Percentiles rank a stretch among this genome's conserved stretches.
Evolutionary conservation across 35 echinoderm and acorn worm genomes (phyloP).

Genomic region (Apostichopus californicus): DNA sequence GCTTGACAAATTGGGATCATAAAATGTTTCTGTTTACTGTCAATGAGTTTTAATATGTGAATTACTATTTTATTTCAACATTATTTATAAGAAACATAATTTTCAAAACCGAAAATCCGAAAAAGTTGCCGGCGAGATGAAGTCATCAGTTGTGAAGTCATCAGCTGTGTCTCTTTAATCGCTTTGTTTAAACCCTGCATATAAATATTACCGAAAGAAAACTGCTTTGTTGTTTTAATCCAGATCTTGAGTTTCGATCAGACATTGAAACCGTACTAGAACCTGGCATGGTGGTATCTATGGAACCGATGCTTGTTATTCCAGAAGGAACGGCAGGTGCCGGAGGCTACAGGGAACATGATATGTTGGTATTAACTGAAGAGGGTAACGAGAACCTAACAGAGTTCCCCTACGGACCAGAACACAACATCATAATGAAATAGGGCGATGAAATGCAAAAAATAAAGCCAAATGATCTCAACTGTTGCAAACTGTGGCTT

Average conservation of each 20-base stretch:
- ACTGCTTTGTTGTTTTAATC: background rate
- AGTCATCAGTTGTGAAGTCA: background rate
- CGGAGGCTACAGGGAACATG: slow-evolving; percentile 86
- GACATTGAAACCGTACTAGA: slow-evolving; percentile 89
- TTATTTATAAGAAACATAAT: background rate
- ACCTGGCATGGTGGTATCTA: slow-evolving; percentile 86
- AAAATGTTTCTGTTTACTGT: background rate
- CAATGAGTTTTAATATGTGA: no score
- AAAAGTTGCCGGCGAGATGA: background rate
- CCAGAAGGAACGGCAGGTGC: slow-evolving; percentile 86
- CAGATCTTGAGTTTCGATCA: slow-evolving; percentile 85
- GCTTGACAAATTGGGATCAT: background rate
- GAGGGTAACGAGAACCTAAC: slow-evolving; percentile 73
- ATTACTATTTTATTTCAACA: background rate
- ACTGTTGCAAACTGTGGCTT: background rate
- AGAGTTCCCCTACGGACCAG: slow-evolving; percentile 81
- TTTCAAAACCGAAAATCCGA: background rate
- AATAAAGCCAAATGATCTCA: slow-evolving; percentile 58
- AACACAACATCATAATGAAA: slow-evolving; percentile 67
- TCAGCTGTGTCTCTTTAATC: background rate
- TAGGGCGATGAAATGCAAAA: slow-evolving; percentile 27
- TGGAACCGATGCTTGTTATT: slow-evolving; percentile 89
- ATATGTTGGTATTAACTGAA: slow-evolving; percentile 76
- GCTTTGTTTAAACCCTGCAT: background rate
- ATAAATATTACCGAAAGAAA: background rate